Percentiles rank a stretch among this genome's conserved stretches.
Evolutionary conservation across 30 jellyfish, hydroid and myxozoan genomes (phyloP).

Genomic region (Phacellophora camtschatica): DNA sequence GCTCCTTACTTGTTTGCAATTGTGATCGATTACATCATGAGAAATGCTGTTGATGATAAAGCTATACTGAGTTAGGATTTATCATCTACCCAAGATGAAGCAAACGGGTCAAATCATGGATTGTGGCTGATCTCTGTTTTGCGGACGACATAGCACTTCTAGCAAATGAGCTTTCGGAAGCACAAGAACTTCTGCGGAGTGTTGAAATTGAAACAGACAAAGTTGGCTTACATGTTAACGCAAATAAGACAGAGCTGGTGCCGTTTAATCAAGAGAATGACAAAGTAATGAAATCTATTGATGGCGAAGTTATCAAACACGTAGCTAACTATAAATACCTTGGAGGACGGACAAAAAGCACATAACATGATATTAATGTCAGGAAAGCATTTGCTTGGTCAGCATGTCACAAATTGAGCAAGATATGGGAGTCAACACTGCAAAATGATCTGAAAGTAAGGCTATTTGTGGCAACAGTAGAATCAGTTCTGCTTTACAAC

Average conservation of each 20-base stretch:
- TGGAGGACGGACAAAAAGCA: background rate
- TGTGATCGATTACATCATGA: too few species aligned
- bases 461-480: background rate
- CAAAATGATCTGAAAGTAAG: background rate
- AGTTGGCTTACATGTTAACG: too few species aligned
- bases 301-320: background rate
- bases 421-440: background rate
- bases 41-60: too few species aligned
- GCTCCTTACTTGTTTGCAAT: too few species aligned
- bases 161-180: background rate
- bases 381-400: slow-evolving; percentile 1
- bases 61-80: too few species aligned
- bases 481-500: slow-evolving; percentile 27
- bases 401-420: background rate
- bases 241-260: background rate
- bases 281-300: background rate
- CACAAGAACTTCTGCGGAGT: background rate
- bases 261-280: background rate
- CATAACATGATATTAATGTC: background rate
- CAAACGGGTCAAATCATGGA: too few species aligned
- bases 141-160: slow-evolving; percentile 1
- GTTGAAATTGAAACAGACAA: background rate
- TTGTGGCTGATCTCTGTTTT: background rate
- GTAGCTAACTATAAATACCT: background rate
- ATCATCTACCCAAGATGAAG: too few species aligned